Evolutionary conservation across 2,888 invertebrate genomes (phyloP).

Genomic region (Liopterus haemorrhoidalis): DNA sequence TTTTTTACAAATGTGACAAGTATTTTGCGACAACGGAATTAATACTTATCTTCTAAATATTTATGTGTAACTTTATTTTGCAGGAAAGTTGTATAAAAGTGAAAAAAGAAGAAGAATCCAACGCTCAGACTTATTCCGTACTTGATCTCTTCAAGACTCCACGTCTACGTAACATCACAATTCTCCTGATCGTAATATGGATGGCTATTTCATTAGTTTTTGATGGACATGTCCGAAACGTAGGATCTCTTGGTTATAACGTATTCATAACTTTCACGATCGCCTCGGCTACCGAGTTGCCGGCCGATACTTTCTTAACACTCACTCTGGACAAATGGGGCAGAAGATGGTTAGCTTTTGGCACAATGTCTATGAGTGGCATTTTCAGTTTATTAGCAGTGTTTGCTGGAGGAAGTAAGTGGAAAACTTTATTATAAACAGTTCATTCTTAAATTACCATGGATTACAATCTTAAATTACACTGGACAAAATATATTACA

Average conservation of each 20-base stretch:
- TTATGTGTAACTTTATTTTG: slow-evolving; percentile 29
- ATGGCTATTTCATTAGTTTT: slow-evolving; percentile 84
- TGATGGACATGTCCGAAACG: slow-evolving; percentile 84
- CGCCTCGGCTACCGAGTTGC: slow-evolving; percentile 76
- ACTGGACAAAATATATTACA: too few relatives aligned
- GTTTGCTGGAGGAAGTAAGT: slow-evolving; percentile 11
- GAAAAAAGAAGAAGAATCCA: slow-evolving; percentile 66
- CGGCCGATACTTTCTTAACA: slow-evolving; percentile 76
- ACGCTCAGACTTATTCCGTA: slow-evolving; percentile 67
- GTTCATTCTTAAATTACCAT: background rate
- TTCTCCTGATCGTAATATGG: slow-evolving; percentile 78
- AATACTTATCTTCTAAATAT: slow-evolving; percentile 1
- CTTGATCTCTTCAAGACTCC: slow-evolving; percentile 76
- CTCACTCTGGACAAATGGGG: slow-evolving; percentile 75
- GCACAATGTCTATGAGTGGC: slow-evolving; percentile 74
- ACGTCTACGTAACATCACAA: slow-evolving; percentile 65
- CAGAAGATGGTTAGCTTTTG: slow-evolving; percentile 76
- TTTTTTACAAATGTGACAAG: background rate
- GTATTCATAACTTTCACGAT: slow-evolving; percentile 82
- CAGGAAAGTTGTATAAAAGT: slow-evolving; percentile 63
- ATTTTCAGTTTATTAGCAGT: slow-evolving; percentile 69
- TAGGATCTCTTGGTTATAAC: slow-evolving; percentile 67
- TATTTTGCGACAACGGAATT: slow-evolving; percentile 5
- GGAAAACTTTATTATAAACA: slow-evolving; percentile 8
- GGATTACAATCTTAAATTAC: too few relatives aligned